These are phyloP conservation scores for Prunella strophiata DNA, from an alignment of 2,797 vertebrate species.

Conservation along the genomic window DNA sequence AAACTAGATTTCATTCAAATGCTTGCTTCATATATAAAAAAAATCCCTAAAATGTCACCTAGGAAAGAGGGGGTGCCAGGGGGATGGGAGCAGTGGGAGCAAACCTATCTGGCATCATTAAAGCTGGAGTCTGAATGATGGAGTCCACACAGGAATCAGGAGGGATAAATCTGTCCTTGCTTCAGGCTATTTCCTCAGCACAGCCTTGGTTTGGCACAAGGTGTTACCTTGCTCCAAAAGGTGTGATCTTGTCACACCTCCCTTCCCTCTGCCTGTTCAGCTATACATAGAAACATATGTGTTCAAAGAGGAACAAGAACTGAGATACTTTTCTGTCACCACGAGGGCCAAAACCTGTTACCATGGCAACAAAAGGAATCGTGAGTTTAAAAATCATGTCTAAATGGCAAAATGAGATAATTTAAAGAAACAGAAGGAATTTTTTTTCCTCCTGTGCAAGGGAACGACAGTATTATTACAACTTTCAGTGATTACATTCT, in stretches of 20 bases:
- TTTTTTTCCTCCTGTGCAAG: not conserved
- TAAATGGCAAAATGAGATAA: slow-evolving; percentile 77
- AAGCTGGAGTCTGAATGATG: slow-evolving; percentile 18
- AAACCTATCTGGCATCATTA: slow-evolving; percentile 52
- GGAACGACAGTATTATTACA: not conserved
- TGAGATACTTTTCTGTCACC: slow-evolving; percentile 74
- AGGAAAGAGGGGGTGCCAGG: not conserved
- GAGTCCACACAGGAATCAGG: not conserved
- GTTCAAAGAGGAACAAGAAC: slow-evolving; percentile 72
- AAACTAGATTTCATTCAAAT: slow-evolving; percentile 71
- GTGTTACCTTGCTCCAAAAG: slow-evolving; percentile 67
- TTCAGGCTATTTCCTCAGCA: slow-evolving; percentile 50
- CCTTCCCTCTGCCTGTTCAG: slow-evolving; percentile 45
- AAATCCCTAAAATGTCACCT: slow-evolving; percentile 69
- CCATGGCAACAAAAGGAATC: slow-evolving; percentile 74
- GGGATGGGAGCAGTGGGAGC: not conserved
- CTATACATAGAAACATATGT: slow-evolving; percentile 66
- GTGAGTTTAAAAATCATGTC: slow-evolving; percentile 76
- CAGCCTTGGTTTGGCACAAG: slow-evolving; percentile 37
- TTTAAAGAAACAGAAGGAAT: slow-evolving; percentile 68
- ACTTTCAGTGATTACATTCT: not conserved
- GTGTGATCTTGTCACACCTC: slow-evolving; percentile 53
- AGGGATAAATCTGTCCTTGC: slow-evolving; percentile 63
- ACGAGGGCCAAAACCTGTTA: slow-evolving; percentile 75
- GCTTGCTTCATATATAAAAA: slow-evolving; percentile 54